Conservation (phyloP, 1,140 invertebrate species). For the Trichomalopsis sarcophagae region DNA sequence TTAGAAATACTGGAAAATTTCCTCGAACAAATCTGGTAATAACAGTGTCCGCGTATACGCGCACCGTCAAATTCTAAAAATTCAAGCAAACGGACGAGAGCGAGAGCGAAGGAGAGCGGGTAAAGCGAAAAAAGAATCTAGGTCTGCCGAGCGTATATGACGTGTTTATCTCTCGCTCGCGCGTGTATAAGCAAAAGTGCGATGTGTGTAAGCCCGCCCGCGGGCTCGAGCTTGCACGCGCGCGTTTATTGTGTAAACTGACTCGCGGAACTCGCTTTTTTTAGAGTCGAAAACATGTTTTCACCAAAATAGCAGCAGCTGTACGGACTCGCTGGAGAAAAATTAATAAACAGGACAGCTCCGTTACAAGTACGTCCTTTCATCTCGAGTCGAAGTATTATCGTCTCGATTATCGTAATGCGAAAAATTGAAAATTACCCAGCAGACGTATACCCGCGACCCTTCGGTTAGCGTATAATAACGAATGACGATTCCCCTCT, state of each 20-base stretch:
- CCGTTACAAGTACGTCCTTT: neutral
- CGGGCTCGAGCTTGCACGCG: neutral
- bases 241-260: conserved; percentile 11
- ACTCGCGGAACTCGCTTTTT: neutral
- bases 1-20: too few species aligned
- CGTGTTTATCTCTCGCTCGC: neutral
- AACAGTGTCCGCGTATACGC: too few species aligned
- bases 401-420: neutral
- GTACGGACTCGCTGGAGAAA: too few species aligned
- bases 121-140: neutral
- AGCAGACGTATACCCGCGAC: neutral
- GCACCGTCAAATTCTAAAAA: neutral
- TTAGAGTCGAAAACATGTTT: neutral
- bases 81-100: neutral
- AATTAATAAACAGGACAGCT: neutral
- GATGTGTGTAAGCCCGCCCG: neutral
- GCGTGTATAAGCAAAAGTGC: neutral
- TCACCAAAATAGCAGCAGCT: neutral
- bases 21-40: too few species aligned
- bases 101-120: too few species aligned
- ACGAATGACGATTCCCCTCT: conserved; percentile 19
- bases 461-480: conserved; percentile 12
- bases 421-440: neutral
- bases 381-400: neutral
- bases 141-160: neutral